Evolutionary conservation across 2,888 invertebrate species (phyloP), one percentile per base, ranked within the genome.

Genomic region (Ophioninae sp.): DNA sequence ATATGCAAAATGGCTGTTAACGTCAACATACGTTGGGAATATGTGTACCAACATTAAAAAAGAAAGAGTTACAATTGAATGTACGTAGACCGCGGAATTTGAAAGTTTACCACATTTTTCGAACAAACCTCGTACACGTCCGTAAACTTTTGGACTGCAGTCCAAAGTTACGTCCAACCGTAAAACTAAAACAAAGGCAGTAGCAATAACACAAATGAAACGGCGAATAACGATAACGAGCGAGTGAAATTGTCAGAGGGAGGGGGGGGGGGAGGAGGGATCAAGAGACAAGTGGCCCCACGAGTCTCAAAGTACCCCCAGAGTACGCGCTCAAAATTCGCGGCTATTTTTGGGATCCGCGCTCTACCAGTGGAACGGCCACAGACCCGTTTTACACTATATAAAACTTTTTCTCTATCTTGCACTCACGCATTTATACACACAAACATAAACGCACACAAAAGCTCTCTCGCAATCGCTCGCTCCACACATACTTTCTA

Each of bases 311-410:
- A 78, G 71, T 64, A 80, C 61, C 56, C 71, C 68, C 80, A 67
- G 82, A 87, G 87, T 85, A 87, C 87, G 87, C 87, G 89, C 87
- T 88, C 87, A 88, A 91, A 91, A 90, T 90, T 90, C 88, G 87
- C 87, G 86, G 89, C 90, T 91, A 91, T 91, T 91, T 91, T 90
- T 87, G 89, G 88, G 86, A 84, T 88, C 87, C 85, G 87, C 87
- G 88, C 86, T 30, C 30, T 88, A 88, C 88, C 75, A 85, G 82
- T 75, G 69, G 80, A 74, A 79, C 67, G 79, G 84, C 81, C 74
- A 80, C 79, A 79, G 61, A 75, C 41, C 23, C 61, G 73, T 44
- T 79, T 73, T 73, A 37, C 72, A 51, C 65, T 79, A 56, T 56
- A 71, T 69, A 63, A 71, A 78, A 71, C 61, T 51, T 2, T 44